Conservation (phyloP, 2,888 invertebrate species). For the Dicycla oo region DNA sequence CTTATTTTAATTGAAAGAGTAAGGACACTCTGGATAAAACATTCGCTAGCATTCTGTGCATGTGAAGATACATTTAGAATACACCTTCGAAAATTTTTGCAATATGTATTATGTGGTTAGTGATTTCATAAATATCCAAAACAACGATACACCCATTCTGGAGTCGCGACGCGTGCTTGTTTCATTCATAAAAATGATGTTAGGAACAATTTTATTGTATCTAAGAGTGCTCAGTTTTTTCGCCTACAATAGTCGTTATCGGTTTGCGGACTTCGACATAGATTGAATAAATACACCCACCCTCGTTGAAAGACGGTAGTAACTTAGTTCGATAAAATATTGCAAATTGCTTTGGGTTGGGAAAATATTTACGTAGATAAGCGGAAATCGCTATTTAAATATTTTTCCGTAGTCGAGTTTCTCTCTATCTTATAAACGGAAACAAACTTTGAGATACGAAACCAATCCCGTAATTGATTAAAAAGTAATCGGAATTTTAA, state of each 20-base stretch:
- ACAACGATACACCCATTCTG: not conserved
- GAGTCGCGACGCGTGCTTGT: not conserved
- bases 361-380: slow-evolving; percentile 14
- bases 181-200: slow-evolving; percentile 12
- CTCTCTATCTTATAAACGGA: not conserved
- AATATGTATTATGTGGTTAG: not conserved
- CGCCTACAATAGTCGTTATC: slow-evolving; percentile 16
- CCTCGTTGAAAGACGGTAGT: not conserved
- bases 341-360: slow-evolving; percentile 31
- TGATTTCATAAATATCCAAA: not conserved
- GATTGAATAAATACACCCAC: slow-evolving; percentile 9
- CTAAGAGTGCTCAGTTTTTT: not conserved
- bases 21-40: not conserved
- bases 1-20: too few relatives aligned
- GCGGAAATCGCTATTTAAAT: slow-evolving; percentile 21
- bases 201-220: not conserved
- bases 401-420: not conserved
- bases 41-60: not conserved
- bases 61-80: not conserved
- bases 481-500: slow-evolving; percentile 12
- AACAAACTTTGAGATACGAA: slow-evolving; percentile 3
- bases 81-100: not conserved
- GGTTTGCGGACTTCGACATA: not conserved
- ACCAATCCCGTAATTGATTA: slow-evolving; percentile 5
- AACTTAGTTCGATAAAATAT: slow-evolving; percentile 17